phyloP scores from a whole-genome alignment of 2,113 vertebrate genomes.

The Rutilus rutilus region DNA sequence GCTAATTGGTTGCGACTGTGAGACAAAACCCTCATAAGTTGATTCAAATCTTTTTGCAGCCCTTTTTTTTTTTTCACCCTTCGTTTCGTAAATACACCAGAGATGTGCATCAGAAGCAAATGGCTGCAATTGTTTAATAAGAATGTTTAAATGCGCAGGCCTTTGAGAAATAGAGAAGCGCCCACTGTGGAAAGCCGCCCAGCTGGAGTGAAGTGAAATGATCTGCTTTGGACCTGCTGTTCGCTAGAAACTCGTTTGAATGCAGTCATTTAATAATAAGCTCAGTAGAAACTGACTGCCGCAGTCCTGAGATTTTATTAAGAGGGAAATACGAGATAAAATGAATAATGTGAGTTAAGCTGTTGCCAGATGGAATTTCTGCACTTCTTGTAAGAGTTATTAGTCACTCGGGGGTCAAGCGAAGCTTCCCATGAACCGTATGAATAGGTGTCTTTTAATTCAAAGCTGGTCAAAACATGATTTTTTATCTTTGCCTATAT shows the following conservation, averaged over 20 bases:
- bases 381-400: constrained; percentile 4
- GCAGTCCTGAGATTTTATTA: constrained; percentile 29
- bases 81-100: constrained; percentile 25
- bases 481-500: constrained; percentile 3
- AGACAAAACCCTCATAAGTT: constrained; percentile 8
- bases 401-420: neutral
- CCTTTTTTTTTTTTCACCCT: neutral
- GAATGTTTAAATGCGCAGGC: neutral
- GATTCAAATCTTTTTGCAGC: constrained; percentile 17
- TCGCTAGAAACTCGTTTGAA: constrained; percentile 12
- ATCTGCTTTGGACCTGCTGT: constrained; percentile 26
- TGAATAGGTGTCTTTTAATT: neutral
- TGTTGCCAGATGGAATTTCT: constrained; percentile 10
- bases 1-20: constrained; percentile 47
- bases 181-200: neutral
- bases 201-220: constrained; percentile 32
- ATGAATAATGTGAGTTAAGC: constrained; percentile 29
- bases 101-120: constrained; percentile 23
- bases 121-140: constrained; percentile 25
- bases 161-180: constrained; percentile 25
- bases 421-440: neutral
- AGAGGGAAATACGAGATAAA: constrained; percentile 34
- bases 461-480: neutral
- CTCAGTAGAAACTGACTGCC: neutral
- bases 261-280: constrained; percentile 28